Evolutionary conservation across 2,113 vertebrate species (phyloP).

Genomic region (Indri indri): DNA sequence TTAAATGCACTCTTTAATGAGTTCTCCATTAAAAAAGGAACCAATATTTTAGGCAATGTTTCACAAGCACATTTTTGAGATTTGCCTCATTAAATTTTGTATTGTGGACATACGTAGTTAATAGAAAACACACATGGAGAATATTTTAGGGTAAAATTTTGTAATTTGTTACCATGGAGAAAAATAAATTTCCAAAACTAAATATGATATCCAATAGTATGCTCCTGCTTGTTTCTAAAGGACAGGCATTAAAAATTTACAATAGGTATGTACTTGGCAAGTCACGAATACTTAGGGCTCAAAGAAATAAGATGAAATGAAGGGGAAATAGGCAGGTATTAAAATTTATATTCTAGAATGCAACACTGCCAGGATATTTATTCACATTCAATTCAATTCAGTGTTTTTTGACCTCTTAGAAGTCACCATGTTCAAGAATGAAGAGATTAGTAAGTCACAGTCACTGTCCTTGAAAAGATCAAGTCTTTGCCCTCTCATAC

Average conservation of each 20-base stretch:
- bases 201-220: neutral
- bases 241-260: neutral
- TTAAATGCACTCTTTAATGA: neutral
- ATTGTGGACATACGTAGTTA: neutral
- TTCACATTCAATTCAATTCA: neutral
- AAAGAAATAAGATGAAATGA: neutral
- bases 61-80: conserved; percentile 37
- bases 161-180: conserved; percentile 51
- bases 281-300: neutral
- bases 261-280: neutral
- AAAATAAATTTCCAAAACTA: conserved; percentile 59
- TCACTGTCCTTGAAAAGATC: neutral
- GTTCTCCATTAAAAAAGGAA: neutral
- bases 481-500: neutral
- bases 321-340: neutral
- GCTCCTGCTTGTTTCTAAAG: conserved; percentile 23
- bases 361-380: neutral
- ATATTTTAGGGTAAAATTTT: conserved; percentile 40
- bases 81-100: conserved; percentile 52
- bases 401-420: neutral
- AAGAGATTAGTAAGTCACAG: neutral
- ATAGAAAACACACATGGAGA: conserved; percentile 54
- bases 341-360: neutral
- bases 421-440: neutral
- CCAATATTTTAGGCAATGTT: neutral